Conservation (phyloP, 2,113 vertebrate genomes). For the Dicrurus megarhynchus region DNA sequence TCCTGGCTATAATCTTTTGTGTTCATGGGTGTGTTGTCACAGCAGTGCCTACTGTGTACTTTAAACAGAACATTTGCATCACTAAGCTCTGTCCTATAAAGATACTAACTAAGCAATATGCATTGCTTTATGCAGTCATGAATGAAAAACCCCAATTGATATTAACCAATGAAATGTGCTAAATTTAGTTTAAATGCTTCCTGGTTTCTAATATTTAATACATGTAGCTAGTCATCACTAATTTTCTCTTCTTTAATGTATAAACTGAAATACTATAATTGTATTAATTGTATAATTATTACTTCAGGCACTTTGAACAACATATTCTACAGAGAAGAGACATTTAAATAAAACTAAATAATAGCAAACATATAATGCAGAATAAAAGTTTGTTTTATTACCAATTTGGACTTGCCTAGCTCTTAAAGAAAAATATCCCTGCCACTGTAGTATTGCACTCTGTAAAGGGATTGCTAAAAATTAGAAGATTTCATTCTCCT, state of each 20-base stretch:
- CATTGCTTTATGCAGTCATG: background rate
- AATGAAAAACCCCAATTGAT: background rate
- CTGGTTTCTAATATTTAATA: background rate
- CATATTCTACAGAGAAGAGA: background rate
- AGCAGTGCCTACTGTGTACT: background rate
- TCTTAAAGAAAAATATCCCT: background rate
- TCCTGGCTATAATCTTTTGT: background rate
- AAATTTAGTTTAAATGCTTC: background rate
- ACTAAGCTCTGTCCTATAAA: background rate
- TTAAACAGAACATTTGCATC: background rate
- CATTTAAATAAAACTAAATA: slow-evolving; percentile 1
- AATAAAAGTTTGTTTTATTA: background rate
- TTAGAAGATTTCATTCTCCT: slow-evolving; percentile 23
- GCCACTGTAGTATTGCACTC: background rate
- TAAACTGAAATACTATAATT: background rate
- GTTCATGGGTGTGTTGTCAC: background rate
- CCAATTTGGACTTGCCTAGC: background rate
- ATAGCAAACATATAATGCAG: background rate
- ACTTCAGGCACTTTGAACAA: background rate
- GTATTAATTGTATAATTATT: background rate
- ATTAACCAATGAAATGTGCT: background rate
- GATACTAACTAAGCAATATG: background rate
- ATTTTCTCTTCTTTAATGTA: background rate
- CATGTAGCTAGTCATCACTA: background rate
- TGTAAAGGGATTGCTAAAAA: slow-evolving; percentile 34